A percentile compares a stretch with the other conserved stretches of the same genome.
Evolutionary conservation across 2,113 vertebrate species (phyloP).

Genomic region (Dermatemys mawii): DNA sequence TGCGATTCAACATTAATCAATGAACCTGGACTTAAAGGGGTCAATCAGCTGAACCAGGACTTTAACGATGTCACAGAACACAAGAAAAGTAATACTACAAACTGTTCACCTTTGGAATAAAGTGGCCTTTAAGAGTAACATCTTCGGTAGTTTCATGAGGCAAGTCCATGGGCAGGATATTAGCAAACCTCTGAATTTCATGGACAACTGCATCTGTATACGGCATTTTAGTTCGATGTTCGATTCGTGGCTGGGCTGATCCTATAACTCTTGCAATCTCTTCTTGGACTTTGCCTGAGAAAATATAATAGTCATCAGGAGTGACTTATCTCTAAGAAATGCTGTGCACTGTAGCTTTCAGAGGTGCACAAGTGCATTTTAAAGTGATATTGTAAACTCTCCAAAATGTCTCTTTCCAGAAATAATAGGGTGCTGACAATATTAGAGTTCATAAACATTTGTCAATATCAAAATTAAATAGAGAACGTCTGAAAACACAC

Average conservation of each 20-base stretch:
- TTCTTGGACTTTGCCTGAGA: constrained; percentile 39
- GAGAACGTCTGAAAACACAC: neutral
- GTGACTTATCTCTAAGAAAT: neutral
- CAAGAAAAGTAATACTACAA: neutral
- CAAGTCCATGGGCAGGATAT: constrained; percentile 51
- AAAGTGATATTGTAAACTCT: neutral
- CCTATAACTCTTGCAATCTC: constrained; percentile 62
- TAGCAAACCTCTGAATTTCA: constrained; percentile 67
- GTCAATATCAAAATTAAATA: neutral
- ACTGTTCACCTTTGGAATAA: constrained; percentile 67
- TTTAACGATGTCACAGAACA: neutral
- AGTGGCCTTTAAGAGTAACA: constrained; percentile 55
- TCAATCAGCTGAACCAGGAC: neutral
- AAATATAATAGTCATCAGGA: neutral
- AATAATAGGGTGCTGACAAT: neutral
- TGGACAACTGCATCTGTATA: constrained; percentile 72
- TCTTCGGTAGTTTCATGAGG: constrained; percentile 53
- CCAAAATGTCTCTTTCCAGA: neutral
- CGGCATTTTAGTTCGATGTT: constrained; percentile 54
- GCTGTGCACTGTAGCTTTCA: neutral
- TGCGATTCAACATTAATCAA: neutral
- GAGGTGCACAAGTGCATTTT: neutral
- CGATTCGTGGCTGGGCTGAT: constrained; percentile 7
- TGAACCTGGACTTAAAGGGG: neutral
- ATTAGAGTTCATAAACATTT: neutral